Conservation (phyloP, 2,797 vertebrate species). For the Erethizon dorsatum region DNA sequence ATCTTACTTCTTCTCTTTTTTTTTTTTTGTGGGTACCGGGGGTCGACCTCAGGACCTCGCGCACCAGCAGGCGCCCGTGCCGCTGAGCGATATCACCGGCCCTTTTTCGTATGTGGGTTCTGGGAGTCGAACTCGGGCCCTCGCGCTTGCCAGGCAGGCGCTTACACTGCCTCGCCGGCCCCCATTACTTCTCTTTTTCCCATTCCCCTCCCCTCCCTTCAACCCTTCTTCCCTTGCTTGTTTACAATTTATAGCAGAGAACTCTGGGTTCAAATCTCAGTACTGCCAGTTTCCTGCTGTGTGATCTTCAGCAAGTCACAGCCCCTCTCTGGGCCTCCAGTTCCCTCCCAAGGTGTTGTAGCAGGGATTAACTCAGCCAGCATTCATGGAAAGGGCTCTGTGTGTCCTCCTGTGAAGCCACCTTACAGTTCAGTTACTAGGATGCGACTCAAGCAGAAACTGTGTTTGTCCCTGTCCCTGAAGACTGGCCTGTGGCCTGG, state of each 20-base stretch:
- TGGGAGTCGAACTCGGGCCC: too few relatives aligned
- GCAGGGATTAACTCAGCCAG: neutral
- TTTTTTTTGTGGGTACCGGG: too few relatives aligned
- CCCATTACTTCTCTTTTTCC: too few relatives aligned
- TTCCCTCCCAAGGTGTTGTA: neutral
- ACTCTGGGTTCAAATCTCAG: neutral
- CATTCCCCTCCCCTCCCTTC: neutral
- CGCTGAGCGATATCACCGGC: too few relatives aligned
- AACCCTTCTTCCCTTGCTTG: neutral
- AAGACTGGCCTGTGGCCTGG: neutral
- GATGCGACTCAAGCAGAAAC: neutral
- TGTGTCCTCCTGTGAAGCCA: neutral
- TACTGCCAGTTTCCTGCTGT: neutral
- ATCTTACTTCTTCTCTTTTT: neutral
- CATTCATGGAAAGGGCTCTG: neutral
- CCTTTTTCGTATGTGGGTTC: too few relatives aligned
- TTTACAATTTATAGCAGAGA: neutral
- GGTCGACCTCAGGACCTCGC: too few relatives aligned
- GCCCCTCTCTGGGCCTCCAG: neutral
- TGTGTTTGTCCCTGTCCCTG: neutral
- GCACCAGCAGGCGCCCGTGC: too few relatives aligned
- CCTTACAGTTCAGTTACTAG: neutral
- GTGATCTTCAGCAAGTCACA: constrained; percentile 33
- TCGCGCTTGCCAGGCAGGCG: too few relatives aligned
- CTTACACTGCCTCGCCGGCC: too few relatives aligned